Evolutionary conservation across 2,797 vertebrate genomes (phyloP), one percentile per base, ranked within the genome.

Genomic region (Diceros bicornis): DNA sequence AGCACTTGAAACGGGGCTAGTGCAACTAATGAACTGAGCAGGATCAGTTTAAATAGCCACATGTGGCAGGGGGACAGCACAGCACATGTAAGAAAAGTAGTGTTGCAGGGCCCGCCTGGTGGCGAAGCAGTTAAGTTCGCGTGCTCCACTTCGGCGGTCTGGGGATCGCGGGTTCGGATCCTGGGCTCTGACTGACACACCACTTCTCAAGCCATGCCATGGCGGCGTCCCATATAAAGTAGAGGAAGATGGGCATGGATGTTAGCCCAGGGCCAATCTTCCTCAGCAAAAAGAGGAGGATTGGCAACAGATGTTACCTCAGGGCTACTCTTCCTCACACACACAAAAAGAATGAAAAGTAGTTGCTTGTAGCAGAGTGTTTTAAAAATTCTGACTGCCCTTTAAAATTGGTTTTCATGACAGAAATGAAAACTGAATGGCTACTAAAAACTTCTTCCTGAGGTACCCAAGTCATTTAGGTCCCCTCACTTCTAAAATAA

Each of bases 371-470:
- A 12, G 27, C 23, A 97, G 85, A 89, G 16, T 50, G 91, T 96
- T 91, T 37, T 85, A 41, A 97, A 88, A 97, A 89, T 71, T 87
- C 50, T 90, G 44, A 83, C 7, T 85, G 8, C 20, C 64, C 66
- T 90, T 92, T 91, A 83, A 72, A 90, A 68, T 20, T 74, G 17
- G n/a, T 61, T 96, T 96, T 79, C 69, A 84, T 52, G 32, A 78
- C n/a, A 85, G 4, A 78, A 85, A 32, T 69, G n/a, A 92, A 83
- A 97, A 87, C 32, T 55, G 11, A 82, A 34, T 41, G 32, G 72
- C 37, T 66, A 96, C 14, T 85, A 74, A 84, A 94, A 95, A 77
- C 59, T 89, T 97, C 57, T 72, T 87, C 7, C 59, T 69, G n/a
- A 62, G n/a, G 17, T 77, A 88, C 10, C 47, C 44, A 59, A 52